These are phyloP conservation scores for Amia ocellicauda DNA, from an alignment of 2,113 vertebrate species.

Conservation along the genomic window DNA sequence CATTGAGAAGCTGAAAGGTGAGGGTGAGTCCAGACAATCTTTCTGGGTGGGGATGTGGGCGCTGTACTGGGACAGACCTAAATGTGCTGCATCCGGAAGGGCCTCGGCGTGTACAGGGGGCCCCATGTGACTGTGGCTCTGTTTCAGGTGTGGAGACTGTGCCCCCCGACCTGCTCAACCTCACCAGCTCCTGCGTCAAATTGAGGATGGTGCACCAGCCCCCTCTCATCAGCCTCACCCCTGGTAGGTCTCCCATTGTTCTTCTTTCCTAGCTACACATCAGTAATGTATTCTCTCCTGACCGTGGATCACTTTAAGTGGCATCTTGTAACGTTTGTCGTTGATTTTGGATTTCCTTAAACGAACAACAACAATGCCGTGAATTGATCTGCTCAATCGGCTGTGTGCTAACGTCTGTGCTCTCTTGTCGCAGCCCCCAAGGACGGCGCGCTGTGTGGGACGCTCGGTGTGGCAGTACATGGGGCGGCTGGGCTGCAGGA, in stretches of 20 bases:
- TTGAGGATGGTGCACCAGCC: slow-evolving; percentile 70
- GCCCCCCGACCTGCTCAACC: slow-evolving; percentile 64
- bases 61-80: too few relatives aligned
- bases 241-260: slow-evolving; percentile 37
- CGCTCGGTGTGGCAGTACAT: slow-evolving; percentile 55
- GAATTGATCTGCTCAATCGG: too few relatives aligned
- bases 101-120: not conserved
- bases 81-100: too few relatives aligned
- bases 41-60: too few relatives aligned
- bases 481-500: slow-evolving; percentile 55
- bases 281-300: not conserved
- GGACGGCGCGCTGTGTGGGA: slow-evolving; percentile 49
- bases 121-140: not conserved
- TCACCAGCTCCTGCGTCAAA: slow-evolving; percentile 64
- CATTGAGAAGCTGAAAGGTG: slow-evolving; percentile 50
- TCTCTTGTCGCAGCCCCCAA: slow-evolving; percentile 28
- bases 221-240: slow-evolving; percentile 37
- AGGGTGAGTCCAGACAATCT: slow-evolving; percentile 47
- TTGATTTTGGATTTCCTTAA: too few relatives aligned
- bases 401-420: too few relatives aligned
- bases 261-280: not conserved
- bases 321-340: too few relatives aligned
- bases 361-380: too few relatives aligned
- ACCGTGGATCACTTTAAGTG: too few relatives aligned
- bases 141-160: slow-evolving; percentile 56